Percentiles rank a stretch among this genome's conserved stretches.
Evolutionary conservation across 2,888 invertebrate genomes (phyloP).

Genomic region (Caenorhabditis sp.): DNA sequence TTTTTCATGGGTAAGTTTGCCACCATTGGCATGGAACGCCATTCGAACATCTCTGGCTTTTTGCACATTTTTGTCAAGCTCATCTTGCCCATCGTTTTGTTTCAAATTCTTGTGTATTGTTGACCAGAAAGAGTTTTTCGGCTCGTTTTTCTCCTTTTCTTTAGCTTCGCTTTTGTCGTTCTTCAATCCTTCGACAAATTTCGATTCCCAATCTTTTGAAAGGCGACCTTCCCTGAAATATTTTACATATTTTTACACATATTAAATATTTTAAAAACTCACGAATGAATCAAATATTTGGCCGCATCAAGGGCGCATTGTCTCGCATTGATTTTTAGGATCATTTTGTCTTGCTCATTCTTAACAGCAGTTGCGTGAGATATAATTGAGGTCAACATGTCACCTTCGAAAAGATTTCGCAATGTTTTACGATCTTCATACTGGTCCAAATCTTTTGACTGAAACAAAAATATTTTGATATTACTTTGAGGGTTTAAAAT

Average conservation of each 20-base stretch:
- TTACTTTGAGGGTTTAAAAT: not conserved
- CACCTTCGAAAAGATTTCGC: constrained; percentile 16
- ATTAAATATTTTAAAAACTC: not conserved
- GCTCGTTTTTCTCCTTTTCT: constrained; percentile 7
- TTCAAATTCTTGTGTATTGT: constrained; percentile 2
- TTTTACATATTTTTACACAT: no score
- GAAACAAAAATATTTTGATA: constrained; percentile 6
- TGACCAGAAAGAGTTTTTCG: constrained; percentile 12
- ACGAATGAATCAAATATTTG: constrained; percentile 18
- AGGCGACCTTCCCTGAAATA: constrained; percentile 25
- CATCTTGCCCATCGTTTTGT: constrained; percentile 12
- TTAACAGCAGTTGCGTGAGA: constrained; percentile 16
- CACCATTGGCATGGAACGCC: not conserved
- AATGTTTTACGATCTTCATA: constrained; percentile 24
- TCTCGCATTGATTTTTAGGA: not conserved
- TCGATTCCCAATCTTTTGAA: constrained; percentile 22
- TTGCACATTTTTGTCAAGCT: constrained; percentile 7
- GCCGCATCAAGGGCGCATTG: constrained; percentile 12
- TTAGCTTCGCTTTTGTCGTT: constrained; percentile 8
- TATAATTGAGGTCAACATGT: constrained; percentile 21
- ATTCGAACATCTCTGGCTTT: constrained; percentile 5
- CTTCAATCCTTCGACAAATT: constrained; percentile 6
- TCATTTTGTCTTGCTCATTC: constrained; percentile 11
- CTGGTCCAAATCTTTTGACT: constrained; percentile 22
- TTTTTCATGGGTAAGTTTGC: not conserved